Percentiles rank a stretch among this genome's conserved stretches.
These are phyloP conservation scores for Ophonus ardosiacus DNA, from an alignment of 2,888 invertebrate genomes.

Conservation along the genomic window DNA sequence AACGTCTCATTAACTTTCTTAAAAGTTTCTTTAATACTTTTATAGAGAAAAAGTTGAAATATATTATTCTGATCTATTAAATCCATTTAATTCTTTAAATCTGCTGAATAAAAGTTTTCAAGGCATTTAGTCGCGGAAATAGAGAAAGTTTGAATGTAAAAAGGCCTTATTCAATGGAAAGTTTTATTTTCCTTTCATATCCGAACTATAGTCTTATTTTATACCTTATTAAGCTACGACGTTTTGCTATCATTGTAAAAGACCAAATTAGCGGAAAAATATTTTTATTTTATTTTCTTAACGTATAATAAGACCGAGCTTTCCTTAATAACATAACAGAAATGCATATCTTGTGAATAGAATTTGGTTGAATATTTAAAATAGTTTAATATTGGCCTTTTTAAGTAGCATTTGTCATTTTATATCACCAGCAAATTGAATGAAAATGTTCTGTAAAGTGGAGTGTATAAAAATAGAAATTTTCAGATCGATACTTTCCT, in stretches of 20 bases:
- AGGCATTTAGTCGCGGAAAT: neutral
- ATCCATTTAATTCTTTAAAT: slow-evolving; percentile 32
- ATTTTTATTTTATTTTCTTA: neutral
- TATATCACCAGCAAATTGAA: neutral
- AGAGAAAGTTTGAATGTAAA: slow-evolving; percentile 7
- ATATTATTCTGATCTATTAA: slow-evolving; percentile 10
- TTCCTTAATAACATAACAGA: neutral
- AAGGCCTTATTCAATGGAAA: slow-evolving; percentile 11
- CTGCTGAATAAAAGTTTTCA: neutral
- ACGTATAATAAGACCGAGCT: neutral
- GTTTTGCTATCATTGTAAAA: neutral
- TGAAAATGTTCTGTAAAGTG: neutral
- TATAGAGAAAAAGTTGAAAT: neutral
- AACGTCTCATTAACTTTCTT: neutral
- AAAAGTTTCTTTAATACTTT: neutral
- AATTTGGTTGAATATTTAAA: neutral
- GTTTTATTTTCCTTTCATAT: neutral
- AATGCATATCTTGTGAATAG: neutral
- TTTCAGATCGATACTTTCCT: neutral
- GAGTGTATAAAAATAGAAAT: neutral
- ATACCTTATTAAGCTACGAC: neutral
- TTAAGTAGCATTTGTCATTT: neutral
- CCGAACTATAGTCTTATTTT: neutral
- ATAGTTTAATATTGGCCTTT: neutral
- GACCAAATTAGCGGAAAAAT: neutral